Evolutionary conservation across 2,797 vertebrate species (phyloP).

Genomic region (Phrynocephalus forsythii): DNA sequence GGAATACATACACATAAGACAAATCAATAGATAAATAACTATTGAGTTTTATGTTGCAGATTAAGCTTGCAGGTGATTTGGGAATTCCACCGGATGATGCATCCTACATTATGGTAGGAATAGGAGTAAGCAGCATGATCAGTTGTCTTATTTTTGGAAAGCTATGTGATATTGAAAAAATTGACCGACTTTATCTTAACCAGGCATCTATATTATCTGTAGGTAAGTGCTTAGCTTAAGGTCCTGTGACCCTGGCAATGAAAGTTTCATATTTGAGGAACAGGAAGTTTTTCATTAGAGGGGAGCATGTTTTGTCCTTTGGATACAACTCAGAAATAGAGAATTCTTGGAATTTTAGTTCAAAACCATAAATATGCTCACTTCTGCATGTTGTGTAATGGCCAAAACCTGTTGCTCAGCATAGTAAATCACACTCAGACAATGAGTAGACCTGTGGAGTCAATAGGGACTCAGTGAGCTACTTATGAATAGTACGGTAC

Average conservation of each 20-base stretch:
- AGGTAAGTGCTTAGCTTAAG: conserved; percentile 23
- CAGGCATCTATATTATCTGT: conserved; percentile 38
- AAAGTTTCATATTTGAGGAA: background rate
- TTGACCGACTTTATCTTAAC: conserved; percentile 47
- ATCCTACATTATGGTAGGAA: conserved; percentile 44
- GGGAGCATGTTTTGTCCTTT: background rate
- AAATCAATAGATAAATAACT: background rate
- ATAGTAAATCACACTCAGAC: no score
- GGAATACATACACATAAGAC: conserved; percentile 7
- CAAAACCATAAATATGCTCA: no score
- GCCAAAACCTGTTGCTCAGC: no score
- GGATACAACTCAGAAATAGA: background rate
- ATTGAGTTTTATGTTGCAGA: conserved; percentile 18
- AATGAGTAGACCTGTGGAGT: no score
- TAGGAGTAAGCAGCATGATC: conserved; percentile 51
- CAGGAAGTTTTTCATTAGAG: background rate
- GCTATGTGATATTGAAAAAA: conserved; percentile 37
- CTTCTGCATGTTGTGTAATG: no score
- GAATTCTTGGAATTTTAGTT: background rate
- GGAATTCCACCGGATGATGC: conserved; percentile 35
- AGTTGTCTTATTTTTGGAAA: conserved; percentile 49
- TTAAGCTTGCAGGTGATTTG: conserved; percentile 37
- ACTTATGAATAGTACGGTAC: no score
- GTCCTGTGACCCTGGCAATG: background rate
- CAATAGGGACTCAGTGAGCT: no score